Conservation (phyloP, 92 coral and sea anemone genomes). For the Isaurus tuberculatus region DNA sequence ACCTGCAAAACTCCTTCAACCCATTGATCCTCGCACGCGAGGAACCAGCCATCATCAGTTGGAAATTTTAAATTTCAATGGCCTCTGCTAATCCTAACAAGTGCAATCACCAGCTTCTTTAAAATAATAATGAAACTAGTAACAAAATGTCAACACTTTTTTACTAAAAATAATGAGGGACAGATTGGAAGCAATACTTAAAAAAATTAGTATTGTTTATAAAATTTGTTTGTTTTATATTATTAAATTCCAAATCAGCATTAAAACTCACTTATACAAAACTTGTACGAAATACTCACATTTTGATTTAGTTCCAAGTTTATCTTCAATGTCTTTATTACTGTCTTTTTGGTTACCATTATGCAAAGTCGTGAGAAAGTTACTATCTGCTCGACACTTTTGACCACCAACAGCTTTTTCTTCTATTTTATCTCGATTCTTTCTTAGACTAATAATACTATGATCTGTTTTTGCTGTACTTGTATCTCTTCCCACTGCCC, state of each 20-base stretch:
- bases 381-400: neutral
- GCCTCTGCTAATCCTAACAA: no score
- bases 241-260: neutral
- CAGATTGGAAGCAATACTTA: neutral
- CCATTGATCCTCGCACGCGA: no score
- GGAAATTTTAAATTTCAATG: no score
- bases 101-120: no score
- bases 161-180: no score
- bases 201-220: neutral
- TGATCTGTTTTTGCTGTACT: neutral
- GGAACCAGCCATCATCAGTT: no score
- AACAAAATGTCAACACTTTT: no score
- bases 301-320: neutral
- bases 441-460: no score
- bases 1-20: no score
- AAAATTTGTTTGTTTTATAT: neutral
- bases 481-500: conserved; percentile 78
- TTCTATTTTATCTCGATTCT: neutral
- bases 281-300: neutral
- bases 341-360: neutral
- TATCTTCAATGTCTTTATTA: neutral
- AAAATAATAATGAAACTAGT: no score
- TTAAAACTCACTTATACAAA: neutral
- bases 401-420: neutral
- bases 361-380: neutral